These are phyloP conservation scores for Poliocrania exsul DNA, from an alignment of 2,797 vertebrate species.

Conservation along the genomic window DNA sequence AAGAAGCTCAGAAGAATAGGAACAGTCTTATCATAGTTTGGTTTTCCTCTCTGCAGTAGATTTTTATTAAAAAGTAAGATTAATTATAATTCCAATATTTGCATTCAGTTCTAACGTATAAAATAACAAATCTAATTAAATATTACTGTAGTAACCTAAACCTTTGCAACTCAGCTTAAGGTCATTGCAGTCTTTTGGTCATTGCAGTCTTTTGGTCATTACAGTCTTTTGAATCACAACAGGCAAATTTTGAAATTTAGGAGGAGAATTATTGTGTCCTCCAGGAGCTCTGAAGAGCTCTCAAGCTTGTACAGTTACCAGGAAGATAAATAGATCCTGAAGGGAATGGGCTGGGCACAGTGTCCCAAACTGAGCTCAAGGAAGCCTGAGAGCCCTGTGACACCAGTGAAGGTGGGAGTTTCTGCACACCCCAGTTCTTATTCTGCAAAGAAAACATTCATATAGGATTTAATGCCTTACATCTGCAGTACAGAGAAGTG, in stretches of 20 bases:
- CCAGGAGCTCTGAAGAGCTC: not conserved
- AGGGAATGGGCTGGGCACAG: rapidly evolving
- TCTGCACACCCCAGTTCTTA: not conserved
- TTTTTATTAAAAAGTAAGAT: not conserved
- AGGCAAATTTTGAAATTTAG: not conserved
- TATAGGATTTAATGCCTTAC: rapidly evolving
- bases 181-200: not conserved
- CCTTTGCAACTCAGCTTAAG: not conserved
- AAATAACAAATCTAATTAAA: not conserved
- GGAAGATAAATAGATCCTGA: not conserved
- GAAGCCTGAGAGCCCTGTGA: not conserved
- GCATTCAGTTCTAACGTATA: not conserved
- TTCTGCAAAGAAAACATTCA: not conserved
- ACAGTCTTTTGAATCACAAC: not conserved
- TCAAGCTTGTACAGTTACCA: too few relatives aligned
- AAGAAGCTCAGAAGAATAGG: not conserved
- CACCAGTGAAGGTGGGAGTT: not conserved
- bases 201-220: not conserved
- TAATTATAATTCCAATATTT: not conserved
- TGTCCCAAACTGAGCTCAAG: not conserved
- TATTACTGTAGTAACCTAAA: not conserved
- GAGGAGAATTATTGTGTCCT: not conserved
- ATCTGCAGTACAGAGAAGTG: not conserved
- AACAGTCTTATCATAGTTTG: not conserved
- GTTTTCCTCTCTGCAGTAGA: not conserved